phyloP scores from a whole-genome alignment of 2,797 vertebrate genomes.

The Taeniopygia guttata region DNA sequence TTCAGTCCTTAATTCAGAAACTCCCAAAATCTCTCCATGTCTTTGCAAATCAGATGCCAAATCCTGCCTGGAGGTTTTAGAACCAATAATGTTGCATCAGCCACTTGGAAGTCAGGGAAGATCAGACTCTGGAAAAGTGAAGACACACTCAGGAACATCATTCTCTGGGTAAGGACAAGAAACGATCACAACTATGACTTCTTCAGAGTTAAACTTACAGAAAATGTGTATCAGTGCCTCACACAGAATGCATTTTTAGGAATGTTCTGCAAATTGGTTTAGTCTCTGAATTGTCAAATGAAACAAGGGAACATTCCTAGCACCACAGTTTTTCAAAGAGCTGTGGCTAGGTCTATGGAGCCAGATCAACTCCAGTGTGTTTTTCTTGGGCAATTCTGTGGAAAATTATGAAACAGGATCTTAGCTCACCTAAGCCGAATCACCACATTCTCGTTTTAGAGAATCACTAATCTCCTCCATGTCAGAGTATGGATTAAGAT shows the following conservation, averaged over 20 bases:
- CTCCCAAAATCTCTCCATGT: not conserved
- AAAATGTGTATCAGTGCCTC: not conserved
- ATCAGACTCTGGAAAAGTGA: not conserved
- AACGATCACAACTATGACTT: not conserved
- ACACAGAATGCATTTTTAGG: not conserved
- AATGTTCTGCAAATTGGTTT: not conserved
- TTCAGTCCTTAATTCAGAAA: not conserved
- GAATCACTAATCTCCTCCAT: not conserved
- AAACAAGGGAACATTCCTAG: not conserved
- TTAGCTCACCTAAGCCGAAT: not conserved
- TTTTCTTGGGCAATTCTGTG: not conserved
- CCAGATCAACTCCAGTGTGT: not conserved
- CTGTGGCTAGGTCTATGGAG: not conserved
- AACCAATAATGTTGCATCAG: fast-evolving
- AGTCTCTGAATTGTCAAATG: not conserved
- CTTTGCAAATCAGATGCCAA: not conserved
- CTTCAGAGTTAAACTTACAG: not conserved
- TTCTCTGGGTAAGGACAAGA: not conserved
- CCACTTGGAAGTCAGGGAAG: not conserved
- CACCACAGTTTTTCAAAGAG: not conserved
- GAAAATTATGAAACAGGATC: not conserved
- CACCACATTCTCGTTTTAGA: not conserved
- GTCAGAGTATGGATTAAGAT: not conserved
- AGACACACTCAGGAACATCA: not conserved
- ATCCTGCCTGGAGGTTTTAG: not conserved